Evolutionary conservation across 2,113 vertebrate genomes (phyloP).

Genomic region (Thryonomys swinderianus): DNA sequence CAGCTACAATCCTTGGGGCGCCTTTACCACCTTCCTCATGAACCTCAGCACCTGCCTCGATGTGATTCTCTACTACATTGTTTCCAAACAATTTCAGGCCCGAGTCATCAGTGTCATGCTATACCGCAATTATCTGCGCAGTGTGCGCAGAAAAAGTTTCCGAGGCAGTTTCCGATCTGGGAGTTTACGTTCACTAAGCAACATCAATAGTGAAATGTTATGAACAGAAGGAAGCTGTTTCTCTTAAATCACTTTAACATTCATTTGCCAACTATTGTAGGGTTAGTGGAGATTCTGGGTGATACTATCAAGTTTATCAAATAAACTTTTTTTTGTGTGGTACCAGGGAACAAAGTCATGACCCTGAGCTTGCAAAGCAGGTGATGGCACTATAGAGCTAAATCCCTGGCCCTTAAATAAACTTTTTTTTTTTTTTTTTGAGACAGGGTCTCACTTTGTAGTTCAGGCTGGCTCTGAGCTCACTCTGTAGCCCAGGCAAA

Average conservation of each 20-base stretch:
- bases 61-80: constrained; percentile 97
- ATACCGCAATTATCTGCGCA: constrained; percentile 96
- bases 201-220: constrained; percentile 94
- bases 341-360: too few species aligned
- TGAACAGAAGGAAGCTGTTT: constrained; percentile 75
- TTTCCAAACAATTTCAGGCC: constrained; percentile 98
- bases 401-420: too few species aligned
- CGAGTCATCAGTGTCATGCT: constrained; percentile 97
- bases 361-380: too few species aligned
- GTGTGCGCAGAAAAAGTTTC: constrained; percentile 94
- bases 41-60: constrained; percentile 96
- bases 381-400: too few species aligned
- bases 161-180: constrained; percentile 91
- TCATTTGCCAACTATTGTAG: background rate
- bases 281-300: background rate
- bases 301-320: background rate
- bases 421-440: too few species aligned
- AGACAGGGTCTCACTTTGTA: too few species aligned
- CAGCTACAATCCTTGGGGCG: constrained; percentile 90
- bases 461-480: too few species aligned
- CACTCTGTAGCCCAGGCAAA: too few species aligned
- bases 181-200: constrained; percentile 94
- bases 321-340: background rate
- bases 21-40: constrained; percentile 97
- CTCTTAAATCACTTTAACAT: constrained; percentile 12